Conservation (phyloP, 2,888 invertebrate species). For the Phaedon cochleariae region DNA sequence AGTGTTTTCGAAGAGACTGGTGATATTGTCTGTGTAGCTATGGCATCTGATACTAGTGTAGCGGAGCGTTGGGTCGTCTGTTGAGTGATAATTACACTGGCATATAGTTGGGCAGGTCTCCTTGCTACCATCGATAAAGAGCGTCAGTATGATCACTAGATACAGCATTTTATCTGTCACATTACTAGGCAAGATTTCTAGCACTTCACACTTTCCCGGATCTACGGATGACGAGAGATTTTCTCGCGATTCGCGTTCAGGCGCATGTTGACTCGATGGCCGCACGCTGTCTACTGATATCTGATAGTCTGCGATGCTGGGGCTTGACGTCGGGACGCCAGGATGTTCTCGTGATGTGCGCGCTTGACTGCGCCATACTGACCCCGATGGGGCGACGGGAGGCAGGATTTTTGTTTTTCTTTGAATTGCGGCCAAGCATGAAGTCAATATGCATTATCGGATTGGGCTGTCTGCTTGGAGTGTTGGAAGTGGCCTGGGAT, state of each 20-base stretch:
- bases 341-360: constrained; percentile 43
- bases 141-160: constrained; percentile 52
- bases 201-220: constrained; percentile 9
- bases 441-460: constrained; percentile 26
- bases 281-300: constrained; percentile 38
- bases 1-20: constrained; percentile 38
- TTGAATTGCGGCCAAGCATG: constrained; percentile 24
- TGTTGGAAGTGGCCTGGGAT: constrained; percentile 4
- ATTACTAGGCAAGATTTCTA: constrained; percentile 31
- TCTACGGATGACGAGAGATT: constrained; percentile 14
- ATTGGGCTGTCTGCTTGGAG: constrained; percentile 26
- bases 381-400: constrained; percentile 7
- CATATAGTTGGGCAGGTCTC: constrained; percentile 55
- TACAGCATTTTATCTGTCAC: constrained; percentile 53
- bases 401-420: constrained; percentile 14
- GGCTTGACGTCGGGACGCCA: constrained; percentile 37
- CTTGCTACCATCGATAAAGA: constrained; percentile 51
- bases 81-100: constrained; percentile 46
- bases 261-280: constrained; percentile 20
- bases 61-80: constrained; percentile 36
- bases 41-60: constrained; percentile 40
- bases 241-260: constrained; percentile 20
- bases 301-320: constrained; percentile 25
- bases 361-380: constrained; percentile 39
- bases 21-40: constrained; percentile 34